These are phyloP conservation scores for Eupithecia tripunctaria DNA, from an alignment of 2,888 invertebrate species.

Conservation along the genomic window DNA sequence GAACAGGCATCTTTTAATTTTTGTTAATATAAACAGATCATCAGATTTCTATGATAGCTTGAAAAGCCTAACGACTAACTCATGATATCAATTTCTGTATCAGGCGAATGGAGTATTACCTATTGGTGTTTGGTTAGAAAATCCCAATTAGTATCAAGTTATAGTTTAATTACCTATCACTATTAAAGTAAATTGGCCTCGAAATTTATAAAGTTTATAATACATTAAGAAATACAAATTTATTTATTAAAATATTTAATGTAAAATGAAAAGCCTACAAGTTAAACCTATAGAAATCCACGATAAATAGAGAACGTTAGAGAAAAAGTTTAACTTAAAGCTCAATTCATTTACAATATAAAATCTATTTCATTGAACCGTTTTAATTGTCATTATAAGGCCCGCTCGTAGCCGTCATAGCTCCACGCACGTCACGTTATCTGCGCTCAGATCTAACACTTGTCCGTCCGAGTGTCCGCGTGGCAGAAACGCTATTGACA, in stretches of 20 bases:
- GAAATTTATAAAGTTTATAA: too few relatives aligned
- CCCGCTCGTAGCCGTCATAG: slow-evolving; percentile 39
- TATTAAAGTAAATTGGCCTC: neutral
- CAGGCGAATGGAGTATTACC: too few relatives aligned
- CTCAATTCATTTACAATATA: neutral
- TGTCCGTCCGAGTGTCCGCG: slow-evolving; percentile 48
- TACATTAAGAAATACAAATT: too few relatives aligned
- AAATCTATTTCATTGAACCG: slow-evolving; percentile 12
- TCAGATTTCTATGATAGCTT: neutral
- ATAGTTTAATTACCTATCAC: neutral
- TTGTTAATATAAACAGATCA: neutral
- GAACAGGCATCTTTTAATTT: neutral
- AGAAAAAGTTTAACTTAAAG: neutral
- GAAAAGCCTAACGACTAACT: neutral
- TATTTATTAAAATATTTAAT: too few relatives aligned
- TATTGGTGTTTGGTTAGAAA: neutral
- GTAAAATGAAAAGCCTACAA: too few relatives aligned
- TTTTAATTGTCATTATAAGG: slow-evolving; percentile 45
- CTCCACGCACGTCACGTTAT: slow-evolving; percentile 43
- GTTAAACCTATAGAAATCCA: neutral
- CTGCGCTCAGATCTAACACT: slow-evolving; percentile 46
- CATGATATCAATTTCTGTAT: neutral
- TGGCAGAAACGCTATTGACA: slow-evolving; percentile 40
- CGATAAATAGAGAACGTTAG: neutral
- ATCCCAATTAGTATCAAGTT: neutral